Base-by-base conservation (phyloP, 2,113 vertebrate genomes). In the Crocuta crocuta region DNA sequence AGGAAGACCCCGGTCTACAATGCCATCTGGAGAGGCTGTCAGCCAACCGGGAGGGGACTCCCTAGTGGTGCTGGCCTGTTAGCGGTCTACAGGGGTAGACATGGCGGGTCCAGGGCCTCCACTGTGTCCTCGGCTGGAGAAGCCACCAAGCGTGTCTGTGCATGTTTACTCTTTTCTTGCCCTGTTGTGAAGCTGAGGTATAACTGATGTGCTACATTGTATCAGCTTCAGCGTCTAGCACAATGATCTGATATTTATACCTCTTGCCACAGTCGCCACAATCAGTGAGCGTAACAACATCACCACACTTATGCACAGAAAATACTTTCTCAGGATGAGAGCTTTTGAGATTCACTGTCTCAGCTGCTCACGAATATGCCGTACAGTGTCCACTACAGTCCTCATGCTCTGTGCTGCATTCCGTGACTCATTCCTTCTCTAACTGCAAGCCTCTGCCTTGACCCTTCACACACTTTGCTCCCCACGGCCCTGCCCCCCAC, bases 1-100 rank as follows among this genome's bases (percentile, higher is more conserved):
- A 19, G n/a, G 33, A 15, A 1, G 85, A 26, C 35, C 66, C 58
- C 10, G 21, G 33, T 7, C 1, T 5, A 39, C 35, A 55, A 15
- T 0, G 19, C 11, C 5, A 1, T 9, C 10, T 5, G 4, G 48
- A 73, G 66, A 82, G 55, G 48, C 28, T 21, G 43, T 50, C 26
- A 17, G 70, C 19, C 35, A 61, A 23, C 11, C 35, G 26, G 1
- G 0, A 0, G 71, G 33, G 3, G 74, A 43, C 21, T 24, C 28
- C 43, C 4, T 53, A 66, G 39, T 66, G 48, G 28, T 12, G 39
- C 1, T 2, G 35, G n/a, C 55, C 31, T 0, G 0, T 12, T 7
- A 10, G 26, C 31, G n/a, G 39, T n/a, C 91, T 65, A n/a, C 43
- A 19, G 31, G 43, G 21, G 23, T 4, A 1, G 88, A 13, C 50